Base-by-base conservation (phyloP, 2,113 vertebrate species). In the Chauna torquata region DNA sequence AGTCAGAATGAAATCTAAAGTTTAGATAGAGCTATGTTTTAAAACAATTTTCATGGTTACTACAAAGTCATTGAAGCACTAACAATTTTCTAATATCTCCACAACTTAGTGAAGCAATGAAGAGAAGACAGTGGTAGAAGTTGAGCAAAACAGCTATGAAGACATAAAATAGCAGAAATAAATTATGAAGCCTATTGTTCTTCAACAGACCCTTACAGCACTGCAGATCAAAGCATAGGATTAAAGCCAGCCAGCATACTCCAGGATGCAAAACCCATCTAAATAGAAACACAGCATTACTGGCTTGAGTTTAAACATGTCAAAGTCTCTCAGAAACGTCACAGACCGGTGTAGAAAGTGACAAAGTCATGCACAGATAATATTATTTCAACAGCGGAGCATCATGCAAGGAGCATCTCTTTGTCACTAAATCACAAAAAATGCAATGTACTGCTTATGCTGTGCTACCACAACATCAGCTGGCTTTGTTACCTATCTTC, bases 401-500 rank as follows among this genome's bases (percentile, higher is more conserved):
- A 36, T 71, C 59, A 45, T 2, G 47, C 65, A 79, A 89, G 30
- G 36, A 91, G 13, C 0, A 4, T 49, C 40, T 90, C 54, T 1
- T 68, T 6, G 0, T 82, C 82, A 82, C 74, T 79, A 74, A 94
- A 90, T 70, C 78, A 65, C 75, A 80, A 64, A 77, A 70, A 49
- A 81, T 16, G 49, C 65, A 85, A 87, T 59, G n/a, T 19, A 72
- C 18, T 3, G 1, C 86, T 95, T 78, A 79, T 0, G 57, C 92
- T 89, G 88, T 88, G 91, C 91, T 68, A 47, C 79, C 78, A 61
- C 55, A 93, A 71, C 82, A 90, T 89, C 78, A 94, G 54, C 83
- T 89, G 65, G 44, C 74, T 74, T 94, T 86, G 27, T 75, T 87
- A 89, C 94, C 90, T 91, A 72, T 82, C 92, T 89, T 38, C 45